Percentiles rank a stretch among this genome's conserved stretches.
Conservation (phyloP, 2,113 vertebrate genomes). For the Mellivora capensis region DNA sequence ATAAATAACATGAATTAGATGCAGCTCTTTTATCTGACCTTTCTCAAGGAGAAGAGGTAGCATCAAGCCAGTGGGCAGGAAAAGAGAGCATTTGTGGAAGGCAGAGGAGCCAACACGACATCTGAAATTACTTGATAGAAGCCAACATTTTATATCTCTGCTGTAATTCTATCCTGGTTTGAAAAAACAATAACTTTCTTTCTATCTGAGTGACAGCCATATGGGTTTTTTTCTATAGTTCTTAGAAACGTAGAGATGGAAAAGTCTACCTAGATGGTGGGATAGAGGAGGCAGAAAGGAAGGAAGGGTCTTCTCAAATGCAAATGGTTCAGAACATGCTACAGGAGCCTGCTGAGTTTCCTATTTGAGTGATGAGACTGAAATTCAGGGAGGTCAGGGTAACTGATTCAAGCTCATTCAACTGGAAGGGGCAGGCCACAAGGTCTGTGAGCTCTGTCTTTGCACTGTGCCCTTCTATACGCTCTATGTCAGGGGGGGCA, state of each 20-base stretch:
- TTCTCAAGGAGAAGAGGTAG: neutral
- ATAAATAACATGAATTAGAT: neutral
- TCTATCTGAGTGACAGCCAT: neutral
- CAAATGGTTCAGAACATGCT: neutral
- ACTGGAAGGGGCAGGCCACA: neutral
- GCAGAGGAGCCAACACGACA: neutral
- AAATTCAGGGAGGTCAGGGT: neutral
- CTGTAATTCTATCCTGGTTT: slow-evolving; percentile 10
- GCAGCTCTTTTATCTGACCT: neutral
- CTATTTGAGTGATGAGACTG: neutral
- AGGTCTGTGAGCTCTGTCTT: neutral
- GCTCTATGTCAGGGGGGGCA: neutral
- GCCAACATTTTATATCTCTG: neutral
- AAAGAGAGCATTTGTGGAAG: neutral
- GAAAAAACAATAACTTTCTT: slow-evolving; percentile 30
- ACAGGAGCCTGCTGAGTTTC: neutral
- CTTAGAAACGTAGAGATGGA: neutral
- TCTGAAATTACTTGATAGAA: slow-evolving; percentile 11
- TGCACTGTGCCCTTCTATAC: neutral
- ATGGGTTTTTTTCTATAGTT: neutral
- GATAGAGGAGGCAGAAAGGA: neutral
- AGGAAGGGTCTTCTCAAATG: neutral
- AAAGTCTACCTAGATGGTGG: neutral
- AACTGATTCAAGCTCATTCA: neutral
- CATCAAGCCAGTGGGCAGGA: neutral